Base-by-base conservation (phyloP, 2,113 vertebrate species). In the Himantopus leucocephalus region DNA sequence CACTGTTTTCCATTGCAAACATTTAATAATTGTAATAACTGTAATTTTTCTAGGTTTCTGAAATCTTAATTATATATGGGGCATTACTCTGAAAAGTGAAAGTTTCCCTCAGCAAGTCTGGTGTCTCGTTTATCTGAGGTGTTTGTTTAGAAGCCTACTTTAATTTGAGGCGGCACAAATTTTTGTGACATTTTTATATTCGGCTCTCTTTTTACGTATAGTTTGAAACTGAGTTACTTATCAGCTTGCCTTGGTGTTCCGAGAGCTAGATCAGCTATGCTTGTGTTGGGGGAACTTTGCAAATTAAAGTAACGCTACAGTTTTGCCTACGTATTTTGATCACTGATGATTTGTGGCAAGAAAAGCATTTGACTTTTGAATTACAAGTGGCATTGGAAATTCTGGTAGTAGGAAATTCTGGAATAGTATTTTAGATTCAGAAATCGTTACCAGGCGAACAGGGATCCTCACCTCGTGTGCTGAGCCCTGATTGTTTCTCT, bases 251-350 rank as follows among this genome's bases (percentile, higher is more conserved):
- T 26, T 52, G 14, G 30, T 20, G 24, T 66, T 60, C 37, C 63
- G 21, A 24, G 85, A n/a, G 63, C n/a, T 26, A 3, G 24, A 6
- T 29, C 14, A 70, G 26, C 78, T 48, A 8, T 4, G 1, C 13
- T 18, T 35, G 15, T 0, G 0, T 14, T 35, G 41, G 18, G 12
- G 10, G 10, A 18, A 12, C 39, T 43, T 62, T 0, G 0, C 37
- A 53, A 37, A 34, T 86, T 29, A 9, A 71, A 85, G 24, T 16
- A 39, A 26, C 37, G 26, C 60, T 24, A 16, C 43, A 43, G 1
- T 50, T 55, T 70, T 59, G 18, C 27, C 34, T 75, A 1, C 5
- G 0, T 6, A 6, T 71, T 66, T 76, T 76, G 23, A 10, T 79
- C 21, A 10, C 56, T 41, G 24, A 22, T n/a, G 24, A n/a, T 81